A percentile compares a stretch with the other conserved stretches of the same genome.
Conservation (phyloP, 30 jellyfish, hydroid and myxozoan species). For the Aurelia sp. region DNA sequence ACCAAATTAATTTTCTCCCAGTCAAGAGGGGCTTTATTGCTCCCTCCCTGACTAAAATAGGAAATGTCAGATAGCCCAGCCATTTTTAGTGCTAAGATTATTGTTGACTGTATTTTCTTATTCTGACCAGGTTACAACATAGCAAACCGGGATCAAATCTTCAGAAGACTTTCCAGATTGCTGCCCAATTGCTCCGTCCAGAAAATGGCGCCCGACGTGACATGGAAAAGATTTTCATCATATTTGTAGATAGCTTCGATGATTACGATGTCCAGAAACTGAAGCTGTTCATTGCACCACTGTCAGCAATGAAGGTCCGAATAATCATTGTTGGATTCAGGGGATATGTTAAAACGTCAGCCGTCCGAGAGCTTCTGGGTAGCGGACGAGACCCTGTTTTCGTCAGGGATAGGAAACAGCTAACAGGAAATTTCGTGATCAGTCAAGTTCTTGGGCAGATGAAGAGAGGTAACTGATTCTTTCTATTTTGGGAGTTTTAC, state of each 20-base stretch:
- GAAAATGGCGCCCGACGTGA: conserved; percentile 32
- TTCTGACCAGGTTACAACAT: background rate
- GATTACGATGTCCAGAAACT: conserved; percentile 13
- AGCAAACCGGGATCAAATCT: conserved; percentile 41
- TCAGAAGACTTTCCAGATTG: conserved; percentile 1
- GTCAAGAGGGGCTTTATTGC: no score
- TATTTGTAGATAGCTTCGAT: conserved; percentile 35
- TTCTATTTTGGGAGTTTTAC: no score
- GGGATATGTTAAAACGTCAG: conserved; percentile 31
- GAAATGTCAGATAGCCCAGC: no score
- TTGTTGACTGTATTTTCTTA: no score
- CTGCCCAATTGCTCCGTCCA: conserved; percentile 6
- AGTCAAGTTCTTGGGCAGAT: conserved; percentile 28
- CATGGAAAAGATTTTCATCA: conserved; percentile 17
- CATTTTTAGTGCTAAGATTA: no score
- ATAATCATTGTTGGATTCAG: conserved; percentile 31
- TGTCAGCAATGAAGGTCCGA: conserved; percentile 25
- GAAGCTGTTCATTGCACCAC: background rate
- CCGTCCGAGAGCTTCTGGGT: conserved; percentile 30
- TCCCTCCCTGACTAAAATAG: no score
- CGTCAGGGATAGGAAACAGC: background rate
- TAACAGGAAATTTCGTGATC: background rate
- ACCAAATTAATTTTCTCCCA: no score
- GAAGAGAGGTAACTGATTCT: conserved; percentile 28
- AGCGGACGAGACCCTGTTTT: conserved; percentile 34